Evolutionary conservation across 2,797 vertebrate species (phyloP), one percentile per base, ranked within the genome.

Genomic region (Enteromius trimaculatus): DNA sequence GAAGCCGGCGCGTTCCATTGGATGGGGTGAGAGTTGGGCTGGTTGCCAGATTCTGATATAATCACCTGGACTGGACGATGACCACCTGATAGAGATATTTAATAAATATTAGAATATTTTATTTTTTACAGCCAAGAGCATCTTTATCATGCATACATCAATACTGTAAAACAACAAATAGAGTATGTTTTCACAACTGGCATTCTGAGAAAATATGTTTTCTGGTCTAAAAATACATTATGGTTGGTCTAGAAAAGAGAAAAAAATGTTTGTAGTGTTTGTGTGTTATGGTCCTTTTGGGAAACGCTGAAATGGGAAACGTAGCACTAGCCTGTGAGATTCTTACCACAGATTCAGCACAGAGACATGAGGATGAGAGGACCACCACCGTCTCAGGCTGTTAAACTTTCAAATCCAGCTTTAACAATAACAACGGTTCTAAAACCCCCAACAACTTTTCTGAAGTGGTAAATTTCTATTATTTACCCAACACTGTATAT

Each of bases 1-100:
- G 96, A 94, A 6, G 96, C 88, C 0, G 97, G 96, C 2, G 95
- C 93, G 0, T 95, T 98, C 98, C 98, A 99, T 87, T 99, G 97
- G 88, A 99, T 97, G 19, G 98, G 98, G 90, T 99, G 98, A 1
- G 97, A 97, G 91, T 98, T 94, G 39, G 97, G 96, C 26, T 98
- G 97, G 88, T 96, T 97, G 19, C 95, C 92, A 23, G 94, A 94
- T 89, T 99, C 98, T 3, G 97, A 96, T 85, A 99, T 98, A 88
- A 99, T 95, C 74, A 99, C 97, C 88, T 99, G 97, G 53, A 99
- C 96, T 5, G 97, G 97, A 19, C 95, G 96, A 19, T 90, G 31
- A 60, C 96, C 93, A 82, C 96, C 97, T 99, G 90, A 39, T 3
- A 79, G 7, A 87, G 6, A 72, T 9, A 82, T 1, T 65, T 47